phyloP scores from a whole-genome alignment of 2,113 vertebrate genomes.

The Chelonoidis abingdonii region DNA sequence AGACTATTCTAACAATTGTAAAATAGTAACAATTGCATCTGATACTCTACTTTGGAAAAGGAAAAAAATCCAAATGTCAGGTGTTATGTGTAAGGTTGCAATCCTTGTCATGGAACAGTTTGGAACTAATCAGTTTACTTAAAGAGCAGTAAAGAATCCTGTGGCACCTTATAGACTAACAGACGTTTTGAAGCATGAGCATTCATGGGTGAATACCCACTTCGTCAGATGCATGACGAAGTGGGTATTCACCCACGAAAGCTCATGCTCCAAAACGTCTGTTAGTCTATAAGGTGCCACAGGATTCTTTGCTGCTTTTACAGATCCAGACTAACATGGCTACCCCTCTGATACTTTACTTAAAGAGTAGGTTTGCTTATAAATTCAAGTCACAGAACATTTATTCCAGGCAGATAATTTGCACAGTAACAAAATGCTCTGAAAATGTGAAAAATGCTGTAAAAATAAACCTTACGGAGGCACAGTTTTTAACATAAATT shows the following conservation, averaged over 20 bases:
- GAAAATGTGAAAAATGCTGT: conserved; percentile 41
- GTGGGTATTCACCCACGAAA: too few relatives aligned
- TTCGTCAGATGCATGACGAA: too few relatives aligned
- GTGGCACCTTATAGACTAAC: too few relatives aligned
- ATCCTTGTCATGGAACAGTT: neutral
- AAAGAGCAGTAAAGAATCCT: neutral
- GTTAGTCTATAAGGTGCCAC: too few relatives aligned
- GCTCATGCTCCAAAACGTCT: too few relatives aligned
- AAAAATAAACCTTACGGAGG: conserved; percentile 44
- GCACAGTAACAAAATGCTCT: conserved; percentile 16
- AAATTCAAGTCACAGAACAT: conserved; percentile 15
- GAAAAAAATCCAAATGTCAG: neutral
- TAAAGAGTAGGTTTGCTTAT: conserved; percentile 3
- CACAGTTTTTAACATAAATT: conserved; percentile 29
- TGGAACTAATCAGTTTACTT: conserved; percentile 8
- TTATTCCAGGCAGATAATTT: conserved; percentile 44
- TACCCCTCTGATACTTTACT: neutral
- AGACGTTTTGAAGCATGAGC: too few relatives aligned
- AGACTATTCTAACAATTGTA: neutral
- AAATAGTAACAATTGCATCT: neutral
- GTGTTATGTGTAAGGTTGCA: neutral
- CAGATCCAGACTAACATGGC: too few relatives aligned
- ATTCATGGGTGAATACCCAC: too few relatives aligned
- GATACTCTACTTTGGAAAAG: neutral
- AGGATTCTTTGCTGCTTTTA: too few relatives aligned